Conservation (phyloP, 2,888 invertebrate species). For the Reticulitermes lucifugus region DNA sequence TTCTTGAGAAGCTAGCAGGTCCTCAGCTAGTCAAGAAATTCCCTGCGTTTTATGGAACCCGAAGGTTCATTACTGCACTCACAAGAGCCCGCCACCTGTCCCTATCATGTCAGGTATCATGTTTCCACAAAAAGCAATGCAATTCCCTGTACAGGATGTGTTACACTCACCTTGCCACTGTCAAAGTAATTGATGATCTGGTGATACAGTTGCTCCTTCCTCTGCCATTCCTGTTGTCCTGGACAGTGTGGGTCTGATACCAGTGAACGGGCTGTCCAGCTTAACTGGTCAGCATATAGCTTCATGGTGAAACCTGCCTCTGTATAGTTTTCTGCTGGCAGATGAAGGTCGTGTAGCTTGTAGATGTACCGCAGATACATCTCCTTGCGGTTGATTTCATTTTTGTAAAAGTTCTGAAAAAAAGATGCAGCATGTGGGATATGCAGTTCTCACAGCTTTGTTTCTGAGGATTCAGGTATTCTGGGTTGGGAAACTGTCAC, state of each 20-base stretch:
- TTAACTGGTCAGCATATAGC: conserved; percentile 91
- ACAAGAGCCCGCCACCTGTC: too few species aligned
- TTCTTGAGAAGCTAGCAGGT: too few species aligned
- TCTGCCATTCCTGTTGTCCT: conserved; percentile 87
- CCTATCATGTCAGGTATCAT: too few species aligned
- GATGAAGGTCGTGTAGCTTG: conserved; percentile 92
- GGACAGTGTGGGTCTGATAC: conserved; percentile 65
- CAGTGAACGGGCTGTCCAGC: conserved; percentile 74
- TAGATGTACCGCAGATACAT: conserved; percentile 97
- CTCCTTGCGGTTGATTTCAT: conserved; percentile 93
- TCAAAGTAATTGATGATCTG: conserved; percentile 94
- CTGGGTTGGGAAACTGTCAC: too few species aligned
- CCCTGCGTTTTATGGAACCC: too few species aligned
- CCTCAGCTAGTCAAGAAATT: too few species aligned
- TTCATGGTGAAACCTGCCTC: conserved; percentile 96
- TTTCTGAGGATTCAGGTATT: too few species aligned
- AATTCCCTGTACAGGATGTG: too few species aligned
- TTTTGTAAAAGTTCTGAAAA: conserved; percentile 94
- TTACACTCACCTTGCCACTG: conserved; percentile 80
- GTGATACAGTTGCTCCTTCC: conserved; percentile 89
- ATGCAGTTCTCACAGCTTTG: too few species aligned
- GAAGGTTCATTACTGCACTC: too few species aligned
- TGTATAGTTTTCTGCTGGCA: conserved; percentile 91
- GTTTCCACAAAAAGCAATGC: too few species aligned
- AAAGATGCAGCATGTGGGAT: too few species aligned